These are phyloP conservation scores for Scomber japonicus DNA, from an alignment of 2,113 vertebrate species.

Conservation along the genomic window DNA sequence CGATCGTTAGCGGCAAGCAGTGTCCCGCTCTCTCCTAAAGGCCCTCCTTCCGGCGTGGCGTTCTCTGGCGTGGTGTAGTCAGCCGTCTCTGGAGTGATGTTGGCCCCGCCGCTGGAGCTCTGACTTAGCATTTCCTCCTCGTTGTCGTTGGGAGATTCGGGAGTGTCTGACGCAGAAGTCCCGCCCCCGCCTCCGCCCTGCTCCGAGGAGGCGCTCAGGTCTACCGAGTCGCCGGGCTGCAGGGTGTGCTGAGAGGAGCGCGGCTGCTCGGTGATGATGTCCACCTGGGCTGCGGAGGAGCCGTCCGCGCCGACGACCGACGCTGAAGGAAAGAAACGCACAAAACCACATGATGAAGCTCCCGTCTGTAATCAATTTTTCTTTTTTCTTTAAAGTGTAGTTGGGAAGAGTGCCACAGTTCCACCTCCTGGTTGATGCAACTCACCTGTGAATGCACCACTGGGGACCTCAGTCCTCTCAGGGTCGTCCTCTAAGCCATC, in stretches of 20 bases:
- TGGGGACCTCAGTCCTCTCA: slow-evolving; percentile 90
- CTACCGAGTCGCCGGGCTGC: slow-evolving; percentile 92
- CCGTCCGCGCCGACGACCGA: slow-evolving; percentile 86
- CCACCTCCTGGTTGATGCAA: background rate
- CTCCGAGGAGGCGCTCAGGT: slow-evolving; percentile 87
- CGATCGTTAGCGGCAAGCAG: slow-evolving; percentile 63
- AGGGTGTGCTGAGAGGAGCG: slow-evolving; percentile 92
- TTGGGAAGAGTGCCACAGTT: background rate
- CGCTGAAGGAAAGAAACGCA: slow-evolving; percentile 71
- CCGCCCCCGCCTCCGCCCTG: slow-evolving; percentile 84
- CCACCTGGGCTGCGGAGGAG: slow-evolving; percentile 82
- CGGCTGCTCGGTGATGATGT: slow-evolving; percentile 97
- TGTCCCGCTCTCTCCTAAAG: slow-evolving; percentile 55
- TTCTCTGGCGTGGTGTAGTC: slow-evolving; percentile 79
- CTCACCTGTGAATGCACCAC: slow-evolving; percentile 90
- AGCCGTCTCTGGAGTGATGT: slow-evolving; percentile 86
- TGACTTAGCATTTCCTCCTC: slow-evolving; percentile 89
- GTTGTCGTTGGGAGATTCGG: slow-evolving; percentile 76
- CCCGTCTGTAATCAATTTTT: no score
- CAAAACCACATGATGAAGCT: background rate
- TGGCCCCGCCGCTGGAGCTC: slow-evolving; percentile 92
- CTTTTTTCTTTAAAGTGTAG: background rate
- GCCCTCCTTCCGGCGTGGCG: slow-evolving; percentile 67
- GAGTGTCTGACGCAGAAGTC: slow-evolving; percentile 82
- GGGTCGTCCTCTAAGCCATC: slow-evolving; percentile 93